Evolutionary conservation across 1,140 invertebrate genomes (phyloP), one percentile per base, ranked within the genome.

Genomic region (Diuraphis noxia): DNA sequence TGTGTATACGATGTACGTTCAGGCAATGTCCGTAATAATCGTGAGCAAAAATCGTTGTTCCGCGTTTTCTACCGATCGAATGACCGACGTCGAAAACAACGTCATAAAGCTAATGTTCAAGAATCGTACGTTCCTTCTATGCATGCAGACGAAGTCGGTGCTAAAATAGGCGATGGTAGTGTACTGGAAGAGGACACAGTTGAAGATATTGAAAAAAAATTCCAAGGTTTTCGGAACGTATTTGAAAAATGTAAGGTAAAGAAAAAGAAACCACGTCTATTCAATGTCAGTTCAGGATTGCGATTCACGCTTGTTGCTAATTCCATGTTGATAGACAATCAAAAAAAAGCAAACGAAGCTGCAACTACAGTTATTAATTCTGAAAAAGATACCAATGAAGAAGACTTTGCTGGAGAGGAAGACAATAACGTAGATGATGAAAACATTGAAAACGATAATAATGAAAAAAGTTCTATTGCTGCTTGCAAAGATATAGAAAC

Each of bases 201-300:
- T 17, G 89, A 91, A 46, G 89, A 91, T 30, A 91, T 91, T 46
- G 89, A 91, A 36, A 79, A 91, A 25, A 91, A 91, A 43, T 91
- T 91, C 34, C 77, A 79, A n/a, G 89, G 89, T 1, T 91, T 91
- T 36, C 89, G 89, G n/a, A 91, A 91, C 72, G 89, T 91, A 34
- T 91, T 91, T 34, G 89, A 91, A 25, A 91, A 91, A 25, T 91
- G 89, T 9, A 91, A 91, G 77, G 77, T 91, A 17, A 91, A 91
- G 43, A 91, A 91, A 52, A 91, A 91, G 34, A 91, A 91, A 38
- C 77, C 89, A 5, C 63, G 72, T 21, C 25, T 91, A 23, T 91
- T 30, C 77, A 91, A 91, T 36, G 89, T 91, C 72, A 91, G 89
- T 17, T 91, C 89, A 10, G 89, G 89, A 23, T 36, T 91, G 21